phyloP scores from a whole-genome alignment of 2,888 invertebrate species.

The Flexamia atlantica region DNA sequence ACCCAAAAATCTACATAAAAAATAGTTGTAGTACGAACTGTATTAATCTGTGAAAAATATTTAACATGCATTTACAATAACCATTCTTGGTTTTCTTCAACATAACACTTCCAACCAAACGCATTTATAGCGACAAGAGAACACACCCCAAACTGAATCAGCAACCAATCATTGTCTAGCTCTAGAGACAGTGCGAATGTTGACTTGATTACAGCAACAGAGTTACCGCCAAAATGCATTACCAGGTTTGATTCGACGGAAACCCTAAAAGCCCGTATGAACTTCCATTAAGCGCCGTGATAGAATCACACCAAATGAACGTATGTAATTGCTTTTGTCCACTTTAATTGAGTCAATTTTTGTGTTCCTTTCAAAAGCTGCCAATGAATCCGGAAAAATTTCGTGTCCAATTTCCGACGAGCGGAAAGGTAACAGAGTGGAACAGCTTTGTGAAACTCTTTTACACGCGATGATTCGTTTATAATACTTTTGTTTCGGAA shows the following conservation, averaged over 20 bases:
- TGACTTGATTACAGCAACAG: constrained; percentile 30
- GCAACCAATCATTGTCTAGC: constrained; percentile 40
- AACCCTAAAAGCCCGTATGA: constrained; percentile 63
- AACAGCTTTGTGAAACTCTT: constrained; percentile 54
- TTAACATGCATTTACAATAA: no score
- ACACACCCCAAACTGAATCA: constrained; percentile 47
- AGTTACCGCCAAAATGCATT: constrained; percentile 61
- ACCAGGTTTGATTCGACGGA: constrained; percentile 48
- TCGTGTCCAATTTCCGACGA: constrained; percentile 54
- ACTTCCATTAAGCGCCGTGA: constrained; percentile 58
- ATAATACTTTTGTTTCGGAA: constrained; percentile 36
- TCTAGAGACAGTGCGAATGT: constrained; percentile 36
- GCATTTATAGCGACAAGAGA: constrained; percentile 15
- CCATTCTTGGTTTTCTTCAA: no score
- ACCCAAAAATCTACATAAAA: no score
- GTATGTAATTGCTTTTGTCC: constrained; percentile 58
- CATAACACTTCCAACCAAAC: no score
- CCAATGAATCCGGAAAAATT: constrained; percentile 58
- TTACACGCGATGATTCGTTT: constrained; percentile 49
- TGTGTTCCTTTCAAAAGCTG: constrained; percentile 56
- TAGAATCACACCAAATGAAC: constrained; percentile 50
- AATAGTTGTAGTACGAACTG: no score
- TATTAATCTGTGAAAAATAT: no score
- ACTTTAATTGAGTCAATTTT: constrained; percentile 60
- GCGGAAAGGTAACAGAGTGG: constrained; percentile 35